Evolutionary conservation across 2,797 vertebrate genomes (phyloP), one percentile per base, ranked within the genome.

Genomic region (Botia kubotai): DNA sequence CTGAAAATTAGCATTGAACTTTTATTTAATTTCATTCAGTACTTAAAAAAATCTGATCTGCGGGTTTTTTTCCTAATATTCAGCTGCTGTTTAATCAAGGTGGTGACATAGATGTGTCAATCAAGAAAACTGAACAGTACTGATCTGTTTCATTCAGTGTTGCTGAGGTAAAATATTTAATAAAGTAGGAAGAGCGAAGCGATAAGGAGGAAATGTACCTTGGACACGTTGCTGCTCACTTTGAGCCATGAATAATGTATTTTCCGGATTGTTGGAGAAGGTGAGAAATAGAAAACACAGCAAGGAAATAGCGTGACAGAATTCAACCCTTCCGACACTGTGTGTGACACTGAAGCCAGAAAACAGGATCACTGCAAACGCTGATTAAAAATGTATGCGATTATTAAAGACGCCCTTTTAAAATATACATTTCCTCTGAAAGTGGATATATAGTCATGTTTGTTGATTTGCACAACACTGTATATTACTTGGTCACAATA

Each of bases 171-270:
- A 89, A 83, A 89, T 83, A 89, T 90, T 87, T 86, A 74, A 67
- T 80, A 81, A 84, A 89, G 86, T 76, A 16, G 65, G 60, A 85
- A 86, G 82, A 83, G 72, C 81, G 72, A 90, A 85, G 87, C 86
- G 12, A 84, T 77, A 75, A 80, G 79, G 71, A 60, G 29, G 88
- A 86, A 91, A 90, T 93, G 92, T 91, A 91, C 87, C 89, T 87
- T 89, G 90, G 93, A 92, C 90, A 92, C 90, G 91, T 92, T 92
- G 88, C 88, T 91, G 87, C 89, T 90, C 91, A 90, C 90, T 91
- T 82, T 82, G 84, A 84, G 86, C 88, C 88, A 94, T 94, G 91
- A 94, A 94, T 94, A 93, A 95, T 94, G 89, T 86, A 94, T 93
- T 87, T 83, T 80, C 89, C 89, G 89, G 92, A 90, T 91, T 90